Evolutionary conservation across 2,113 vertebrate genomes (phyloP).

Genomic region (Corythoichthys haematopterus): DNA sequence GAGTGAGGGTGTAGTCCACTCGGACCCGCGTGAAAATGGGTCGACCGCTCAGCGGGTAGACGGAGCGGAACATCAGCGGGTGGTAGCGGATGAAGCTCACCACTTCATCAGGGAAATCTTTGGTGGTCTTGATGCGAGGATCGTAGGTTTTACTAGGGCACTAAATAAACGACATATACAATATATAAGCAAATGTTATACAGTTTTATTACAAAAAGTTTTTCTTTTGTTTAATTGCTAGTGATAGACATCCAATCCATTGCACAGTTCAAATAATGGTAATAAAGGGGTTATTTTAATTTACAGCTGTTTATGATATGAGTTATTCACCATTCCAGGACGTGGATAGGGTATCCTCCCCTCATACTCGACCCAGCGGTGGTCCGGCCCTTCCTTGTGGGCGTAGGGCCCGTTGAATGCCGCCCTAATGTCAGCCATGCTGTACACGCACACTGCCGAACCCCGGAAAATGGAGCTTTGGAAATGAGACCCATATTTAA

Average conservation of each 20-base stretch:
- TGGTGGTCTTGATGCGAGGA: conserved; percentile 86
- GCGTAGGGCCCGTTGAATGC: conserved; percentile 94
- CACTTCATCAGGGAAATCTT: conserved; percentile 94
- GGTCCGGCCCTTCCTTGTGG: conserved; percentile 92
- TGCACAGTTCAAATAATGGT: no score
- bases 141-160: conserved; percentile 97
- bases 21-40: conserved; percentile 86
- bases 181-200: background rate
- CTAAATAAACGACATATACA: conserved; percentile 52
- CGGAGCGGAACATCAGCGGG: conserved; percentile 83
- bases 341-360: conserved; percentile 90
- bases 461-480: conserved; percentile 92
- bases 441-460: conserved; percentile 96
- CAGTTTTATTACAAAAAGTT: background rate
- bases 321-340: conserved; percentile 79
- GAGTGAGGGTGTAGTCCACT: conserved; percentile 87
- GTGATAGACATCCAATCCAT: no score
- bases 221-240: no score
- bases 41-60: conserved; percentile 76
- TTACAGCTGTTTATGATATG: background rate
- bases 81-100: conserved; percentile 89
- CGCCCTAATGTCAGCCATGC: conserved; percentile 90
- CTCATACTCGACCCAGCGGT: conserved; percentile 93
- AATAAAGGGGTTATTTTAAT: no score
- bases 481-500: conserved; percentile 10